Evolutionary conservation across 2,888 invertebrate species (phyloP).

Genomic region (Clepsis dumicolana): DNA sequence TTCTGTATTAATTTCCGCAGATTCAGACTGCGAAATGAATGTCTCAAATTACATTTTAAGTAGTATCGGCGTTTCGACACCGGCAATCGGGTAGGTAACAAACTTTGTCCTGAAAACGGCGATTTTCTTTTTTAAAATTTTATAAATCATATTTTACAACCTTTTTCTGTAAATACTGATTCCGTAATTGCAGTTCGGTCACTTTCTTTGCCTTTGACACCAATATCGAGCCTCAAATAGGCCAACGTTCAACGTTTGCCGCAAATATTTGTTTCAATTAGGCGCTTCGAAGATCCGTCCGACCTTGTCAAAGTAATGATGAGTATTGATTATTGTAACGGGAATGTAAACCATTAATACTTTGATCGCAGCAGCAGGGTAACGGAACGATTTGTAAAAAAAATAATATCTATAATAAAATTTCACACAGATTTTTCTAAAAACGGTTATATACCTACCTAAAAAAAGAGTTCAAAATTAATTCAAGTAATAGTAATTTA

Average conservation of each 20-base stretch:
- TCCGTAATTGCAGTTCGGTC: not conserved
- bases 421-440: not conserved
- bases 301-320: conserved; percentile 71
- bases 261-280: conserved; percentile 85
- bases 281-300: conserved; percentile 62
- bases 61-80: no score
- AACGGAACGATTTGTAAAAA: not conserved
- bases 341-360: conserved; percentile 47
- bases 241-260: conserved; percentile 62
- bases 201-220: not conserved
- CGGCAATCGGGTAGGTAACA: no score
- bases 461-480: no score
- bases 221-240: conserved; percentile 1
- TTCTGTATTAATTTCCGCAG: not conserved
- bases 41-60: not conserved
- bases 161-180: no score
- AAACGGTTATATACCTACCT: no score
- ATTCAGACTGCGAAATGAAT: not conserved
- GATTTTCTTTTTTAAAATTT: no score
- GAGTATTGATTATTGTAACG: conserved; percentile 73
- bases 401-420: not conserved
- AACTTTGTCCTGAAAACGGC: no score
- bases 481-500: no score
- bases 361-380: not conserved
- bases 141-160: no score